Evolutionary conservation across 2,113 vertebrate genomes (phyloP).

Genomic region (Naja naja): DNA sequence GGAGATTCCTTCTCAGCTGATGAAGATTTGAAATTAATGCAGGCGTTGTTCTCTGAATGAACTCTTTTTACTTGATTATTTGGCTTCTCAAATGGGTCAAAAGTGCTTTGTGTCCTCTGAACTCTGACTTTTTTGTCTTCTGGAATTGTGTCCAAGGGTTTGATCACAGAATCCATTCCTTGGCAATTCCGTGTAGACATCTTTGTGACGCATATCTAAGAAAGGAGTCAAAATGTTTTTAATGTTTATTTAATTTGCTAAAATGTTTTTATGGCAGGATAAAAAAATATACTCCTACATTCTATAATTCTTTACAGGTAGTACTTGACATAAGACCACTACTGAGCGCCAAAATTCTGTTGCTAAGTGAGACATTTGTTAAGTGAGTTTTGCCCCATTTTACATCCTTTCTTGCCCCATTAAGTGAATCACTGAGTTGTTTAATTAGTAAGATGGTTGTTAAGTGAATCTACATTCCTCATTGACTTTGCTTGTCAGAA

Average conservation of each 20-base stretch:
- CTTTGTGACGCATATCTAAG: slow-evolving; percentile 98
- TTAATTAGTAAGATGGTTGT: not conserved
- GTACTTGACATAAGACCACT: not conserved
- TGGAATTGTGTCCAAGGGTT: slow-evolving; percentile 96
- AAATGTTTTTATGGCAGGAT: rapidly evolving
- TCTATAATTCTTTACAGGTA: not conserved
- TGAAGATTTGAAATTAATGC: slow-evolving; percentile 88
- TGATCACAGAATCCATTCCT: slow-evolving; percentile 94
- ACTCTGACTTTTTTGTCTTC: slow-evolving; percentile 95
- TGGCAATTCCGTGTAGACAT: slow-evolving; percentile 97
- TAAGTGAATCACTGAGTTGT: not conserved
- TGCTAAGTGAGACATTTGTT: not conserved
- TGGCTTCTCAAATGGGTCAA: slow-evolving; percentile 92
- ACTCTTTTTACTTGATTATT: slow-evolving; percentile 93
- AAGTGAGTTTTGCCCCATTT: not conserved
- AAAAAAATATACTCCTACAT: not conserved
- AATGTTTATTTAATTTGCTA: slow-evolving; percentile 15
- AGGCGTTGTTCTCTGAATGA: slow-evolving; percentile 95
- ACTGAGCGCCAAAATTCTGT: not conserved
- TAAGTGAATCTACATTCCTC: not conserved
- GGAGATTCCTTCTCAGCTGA: slow-evolving; percentile 88
- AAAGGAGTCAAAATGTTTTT: slow-evolving; percentile 4
- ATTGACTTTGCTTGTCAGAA: not conserved
- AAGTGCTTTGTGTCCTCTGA: slow-evolving; percentile 93
- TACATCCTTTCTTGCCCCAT: not conserved